Percentiles rank a stretch among this genome's conserved stretches.
These are phyloP conservation scores for Drosophila jambulina DNA, from an alignment of 1,140 invertebrate genomes.

Conservation along the genomic window DNA sequence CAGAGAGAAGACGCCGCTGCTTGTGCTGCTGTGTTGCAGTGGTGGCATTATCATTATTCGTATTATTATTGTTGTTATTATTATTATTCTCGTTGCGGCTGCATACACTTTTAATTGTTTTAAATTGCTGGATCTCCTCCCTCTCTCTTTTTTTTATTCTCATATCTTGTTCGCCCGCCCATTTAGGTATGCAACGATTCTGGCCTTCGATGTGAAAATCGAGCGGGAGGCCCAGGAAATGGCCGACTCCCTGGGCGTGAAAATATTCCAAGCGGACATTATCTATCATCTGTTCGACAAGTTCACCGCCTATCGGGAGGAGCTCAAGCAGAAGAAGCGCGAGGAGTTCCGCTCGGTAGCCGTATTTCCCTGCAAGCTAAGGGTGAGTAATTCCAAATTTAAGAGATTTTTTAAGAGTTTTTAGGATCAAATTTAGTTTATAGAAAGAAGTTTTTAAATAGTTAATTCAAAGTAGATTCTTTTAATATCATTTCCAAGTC, in stretches of 20 bases:
- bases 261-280: slow-evolving; percentile 99
- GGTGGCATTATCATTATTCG: slow-evolving; percentile 55
- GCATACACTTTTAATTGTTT: slow-evolving; percentile 68
- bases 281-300: slow-evolving; percentile 99
- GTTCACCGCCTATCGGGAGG: slow-evolving; percentile 97
- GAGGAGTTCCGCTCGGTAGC: slow-evolving; percentile 98
- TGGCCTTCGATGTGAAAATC: slow-evolving; percentile 99
- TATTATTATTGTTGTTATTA: slow-evolving; percentile 63
- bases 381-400: slow-evolving; percentile 87
- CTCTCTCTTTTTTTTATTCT: not conserved
- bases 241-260: slow-evolving; percentile 96
- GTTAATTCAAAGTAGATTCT: not conserved
- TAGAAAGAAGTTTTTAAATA: not conserved
- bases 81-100: slow-evolving; percentile 39
- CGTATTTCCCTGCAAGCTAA: slow-evolving; percentile 99
- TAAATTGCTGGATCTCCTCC: slow-evolving; percentile 26
- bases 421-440: rapidly evolving
- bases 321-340: slow-evolving; percentile 96
- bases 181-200: slow-evolving; percentile 96
- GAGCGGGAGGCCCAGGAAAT: slow-evolving; percentile 99
- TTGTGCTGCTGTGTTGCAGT: slow-evolving; percentile 27
- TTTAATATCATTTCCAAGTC: not conserved
- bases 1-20: slow-evolving; percentile 6
- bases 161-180: slow-evolving; percentile 8
- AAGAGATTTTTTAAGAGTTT: not conserved